Conservation (phyloP, 2,888 invertebrate species). For the Prostheceraeus crozeri region DNA sequence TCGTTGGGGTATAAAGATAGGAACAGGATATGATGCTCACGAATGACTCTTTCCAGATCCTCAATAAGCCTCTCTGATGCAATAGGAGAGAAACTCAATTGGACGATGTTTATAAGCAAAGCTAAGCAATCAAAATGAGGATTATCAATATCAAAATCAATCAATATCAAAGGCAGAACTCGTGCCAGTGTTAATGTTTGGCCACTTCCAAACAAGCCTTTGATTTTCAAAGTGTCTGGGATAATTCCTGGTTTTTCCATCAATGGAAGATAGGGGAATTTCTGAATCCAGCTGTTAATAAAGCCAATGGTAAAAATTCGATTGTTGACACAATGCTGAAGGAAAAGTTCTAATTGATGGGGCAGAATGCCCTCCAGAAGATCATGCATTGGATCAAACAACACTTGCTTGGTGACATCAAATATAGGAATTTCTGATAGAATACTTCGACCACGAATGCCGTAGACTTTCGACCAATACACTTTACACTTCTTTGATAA, state of each 20-base stretch:
- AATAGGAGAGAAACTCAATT: neutral
- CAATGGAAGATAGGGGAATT: neutral
- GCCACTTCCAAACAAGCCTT: slow-evolving; percentile 1
- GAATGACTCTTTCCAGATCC: neutral
- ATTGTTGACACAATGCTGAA: neutral
- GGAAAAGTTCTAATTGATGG: neutral
- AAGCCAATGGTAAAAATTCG: neutral
- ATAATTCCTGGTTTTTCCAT: slow-evolving; percentile 5
- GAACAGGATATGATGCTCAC: neutral
- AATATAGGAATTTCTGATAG: neutral
- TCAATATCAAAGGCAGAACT: neutral
- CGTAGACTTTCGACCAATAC: neutral
- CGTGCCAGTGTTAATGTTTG: neutral
- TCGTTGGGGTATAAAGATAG: neutral
- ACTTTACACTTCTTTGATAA: neutral
- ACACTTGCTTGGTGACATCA: neutral
- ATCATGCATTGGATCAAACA: slow-evolving; percentile 19
- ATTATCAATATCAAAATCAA: neutral
- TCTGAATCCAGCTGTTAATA: neutral
- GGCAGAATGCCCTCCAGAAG: slow-evolving; percentile 6
- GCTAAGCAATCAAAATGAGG: neutral
- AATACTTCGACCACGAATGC: neutral
- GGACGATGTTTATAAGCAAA: neutral
- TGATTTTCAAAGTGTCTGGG: neutral
- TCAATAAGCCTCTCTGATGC: neutral